A percentile compares a stretch with the other conserved stretches of the same genome.
Evolutionary conservation across 1,140 invertebrate genomes (phyloP).

Genomic region (Drosophila nigromelanica): DNA sequence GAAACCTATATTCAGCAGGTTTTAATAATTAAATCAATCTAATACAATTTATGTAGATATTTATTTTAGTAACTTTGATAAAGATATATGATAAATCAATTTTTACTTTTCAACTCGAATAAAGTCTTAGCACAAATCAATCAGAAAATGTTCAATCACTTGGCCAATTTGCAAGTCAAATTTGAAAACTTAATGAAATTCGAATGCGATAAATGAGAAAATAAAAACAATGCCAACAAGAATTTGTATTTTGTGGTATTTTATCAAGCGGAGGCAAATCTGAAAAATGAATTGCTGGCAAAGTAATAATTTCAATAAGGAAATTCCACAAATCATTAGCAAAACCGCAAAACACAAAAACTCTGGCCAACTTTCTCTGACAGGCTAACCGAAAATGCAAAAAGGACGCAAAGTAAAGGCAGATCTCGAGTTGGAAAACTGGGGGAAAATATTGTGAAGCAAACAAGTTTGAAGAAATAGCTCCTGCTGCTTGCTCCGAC

Average conservation of each 20-base stretch:
- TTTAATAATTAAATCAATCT: too few relatives aligned
- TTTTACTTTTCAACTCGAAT: background rate
- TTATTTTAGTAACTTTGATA: too few relatives aligned
- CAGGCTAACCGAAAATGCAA: conserved; percentile 9
- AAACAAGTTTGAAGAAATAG: conserved; percentile 44
- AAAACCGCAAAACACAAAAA: conserved; percentile 62
- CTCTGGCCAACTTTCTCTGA: conserved; percentile 56
- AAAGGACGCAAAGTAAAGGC: conserved; percentile 34
- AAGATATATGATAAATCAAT: too few relatives aligned
- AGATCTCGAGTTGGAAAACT: conserved; percentile 9
- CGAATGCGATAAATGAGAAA: conserved; percentile 24
- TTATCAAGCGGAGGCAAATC: conserved; percentile 28
- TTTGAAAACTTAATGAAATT: conserved; percentile 40
- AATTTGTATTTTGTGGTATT: conserved; percentile 19
- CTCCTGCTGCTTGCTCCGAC: conserved; percentile 41
- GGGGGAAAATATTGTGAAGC: conserved; percentile 37
- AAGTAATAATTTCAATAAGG: conserved; percentile 60
- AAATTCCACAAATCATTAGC: conserved; percentile 76
- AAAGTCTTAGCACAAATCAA: background rate
- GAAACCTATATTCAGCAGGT: too few relatives aligned
- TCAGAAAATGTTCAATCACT: background rate
- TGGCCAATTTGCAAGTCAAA: conserved; percentile 7
- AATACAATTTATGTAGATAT: too few relatives aligned
- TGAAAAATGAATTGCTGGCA: conserved; percentile 19
- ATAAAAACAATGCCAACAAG: conserved; percentile 24